A percentile compares a stretch with the other conserved stretches of the same genome.
Evolutionary conservation across 2,113 vertebrate species (phyloP).

Genomic region (Strigops habroptila): DNA sequence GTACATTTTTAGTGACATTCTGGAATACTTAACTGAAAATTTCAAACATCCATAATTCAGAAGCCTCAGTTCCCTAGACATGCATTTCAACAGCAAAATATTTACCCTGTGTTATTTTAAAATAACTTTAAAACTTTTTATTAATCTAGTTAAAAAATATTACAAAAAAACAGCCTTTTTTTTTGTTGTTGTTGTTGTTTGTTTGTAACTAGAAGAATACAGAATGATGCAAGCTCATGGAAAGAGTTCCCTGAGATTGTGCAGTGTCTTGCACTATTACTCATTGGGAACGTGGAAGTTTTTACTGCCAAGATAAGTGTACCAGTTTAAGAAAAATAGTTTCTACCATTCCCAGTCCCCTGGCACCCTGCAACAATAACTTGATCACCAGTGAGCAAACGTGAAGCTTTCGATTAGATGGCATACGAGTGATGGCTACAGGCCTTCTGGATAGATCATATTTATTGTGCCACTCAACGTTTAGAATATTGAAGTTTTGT

Average conservation of each 20-base stretch:
- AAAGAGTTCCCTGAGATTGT: not conserved
- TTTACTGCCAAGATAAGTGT: not conserved
- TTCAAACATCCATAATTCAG: not conserved
- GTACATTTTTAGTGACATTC: not conserved
- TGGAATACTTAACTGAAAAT: not conserved
- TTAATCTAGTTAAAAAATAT: not conserved
- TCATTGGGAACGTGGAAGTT: not conserved
- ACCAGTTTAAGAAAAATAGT: not conserved
- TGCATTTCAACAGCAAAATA: not conserved
- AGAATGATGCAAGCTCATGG: not conserved
- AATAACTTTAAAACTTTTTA: not conserved
- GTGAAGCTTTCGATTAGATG: conserved; percentile 1
- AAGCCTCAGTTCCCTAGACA: not conserved
- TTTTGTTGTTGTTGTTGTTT: not conserved
- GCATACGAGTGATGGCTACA: not conserved
- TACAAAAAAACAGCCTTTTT: not conserved
- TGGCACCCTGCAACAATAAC: not conserved
- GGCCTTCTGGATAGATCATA: not conserved
- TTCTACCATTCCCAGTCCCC: not conserved
- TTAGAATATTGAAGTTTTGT: not conserved
- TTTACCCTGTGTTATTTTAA: not conserved
- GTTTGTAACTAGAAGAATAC: not conserved
- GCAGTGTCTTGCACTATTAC: not conserved
- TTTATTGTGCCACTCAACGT: not conserved
- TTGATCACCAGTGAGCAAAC: not conserved